phyloP scores from a whole-genome alignment of 1,140 invertebrate species.

The Oreohelix idahoensis region DNA sequence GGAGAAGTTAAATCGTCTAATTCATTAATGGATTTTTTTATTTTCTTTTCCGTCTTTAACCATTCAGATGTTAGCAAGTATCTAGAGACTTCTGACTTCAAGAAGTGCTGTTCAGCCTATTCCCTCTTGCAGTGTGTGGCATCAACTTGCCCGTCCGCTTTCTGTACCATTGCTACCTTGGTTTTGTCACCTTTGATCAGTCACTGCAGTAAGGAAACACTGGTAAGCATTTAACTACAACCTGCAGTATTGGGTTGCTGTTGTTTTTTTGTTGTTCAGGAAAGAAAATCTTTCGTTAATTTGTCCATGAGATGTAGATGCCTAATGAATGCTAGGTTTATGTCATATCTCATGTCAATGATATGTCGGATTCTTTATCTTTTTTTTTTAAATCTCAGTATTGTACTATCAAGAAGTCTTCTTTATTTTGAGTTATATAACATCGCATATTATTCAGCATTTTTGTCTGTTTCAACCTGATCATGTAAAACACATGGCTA shows the following conservation, averaged over 20 bases:
- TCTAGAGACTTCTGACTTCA: conserved; percentile 18
- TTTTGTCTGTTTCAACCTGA: too few relatives aligned
- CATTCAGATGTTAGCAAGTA: conserved; percentile 21
- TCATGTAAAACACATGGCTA: too few relatives aligned
- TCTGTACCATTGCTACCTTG: conserved; percentile 15
- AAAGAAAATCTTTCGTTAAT: background rate
- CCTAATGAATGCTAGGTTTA: too few relatives aligned
- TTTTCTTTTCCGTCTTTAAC: too few relatives aligned
- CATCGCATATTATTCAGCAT: too few relatives aligned
- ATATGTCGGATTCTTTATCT: too few relatives aligned
- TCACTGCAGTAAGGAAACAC: conserved; percentile 5
- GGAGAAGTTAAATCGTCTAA: too few relatives aligned
- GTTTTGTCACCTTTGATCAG: conserved; percentile 20
- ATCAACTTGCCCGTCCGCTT: background rate
- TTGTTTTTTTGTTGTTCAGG: too few relatives aligned
- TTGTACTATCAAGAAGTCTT: too few relatives aligned
- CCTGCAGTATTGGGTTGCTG: background rate
- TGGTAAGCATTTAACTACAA: background rate
- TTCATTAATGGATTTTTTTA: background rate
- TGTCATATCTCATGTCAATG: too few relatives aligned
- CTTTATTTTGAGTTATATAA: too few relatives aligned
- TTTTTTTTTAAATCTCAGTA: too few relatives aligned
- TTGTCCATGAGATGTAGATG: background rate
- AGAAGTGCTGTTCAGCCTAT: conserved; percentile 30
- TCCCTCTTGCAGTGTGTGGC: conserved; percentile 19